Percentiles rank a stretch among this genome's conserved stretches.
phyloP scores from a whole-genome alignment of 2,797 vertebrate species.

The Ceyx erithaca region DNA sequence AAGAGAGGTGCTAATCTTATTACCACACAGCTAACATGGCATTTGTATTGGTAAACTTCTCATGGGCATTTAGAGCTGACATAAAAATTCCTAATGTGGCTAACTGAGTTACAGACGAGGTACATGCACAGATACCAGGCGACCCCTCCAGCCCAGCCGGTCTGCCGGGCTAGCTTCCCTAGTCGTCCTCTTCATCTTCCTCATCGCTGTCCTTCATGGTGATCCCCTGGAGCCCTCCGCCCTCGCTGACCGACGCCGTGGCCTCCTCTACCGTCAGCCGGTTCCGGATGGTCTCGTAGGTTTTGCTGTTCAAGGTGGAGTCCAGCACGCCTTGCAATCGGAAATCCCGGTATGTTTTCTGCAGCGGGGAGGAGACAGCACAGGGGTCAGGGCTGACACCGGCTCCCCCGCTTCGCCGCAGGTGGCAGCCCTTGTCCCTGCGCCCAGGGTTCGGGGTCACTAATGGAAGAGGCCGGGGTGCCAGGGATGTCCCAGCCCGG shows the following conservation, averaged over 20 bases:
- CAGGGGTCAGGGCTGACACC: background rate
- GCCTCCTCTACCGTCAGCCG: conserved; percentile 96
- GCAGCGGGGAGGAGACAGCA: background rate
- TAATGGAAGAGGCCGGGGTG: background rate
- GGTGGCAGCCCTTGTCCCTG: fast-evolving
- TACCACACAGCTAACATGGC: conserved; percentile 96
- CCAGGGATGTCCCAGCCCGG: background rate
- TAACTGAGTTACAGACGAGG: conserved; percentile 93
- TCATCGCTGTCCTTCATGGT: conserved; percentile 99
- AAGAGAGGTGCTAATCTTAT: conserved; percentile 93
- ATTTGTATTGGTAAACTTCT: conserved; percentile 92
- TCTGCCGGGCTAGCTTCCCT: conserved; percentile 76
- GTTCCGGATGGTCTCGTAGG: conserved; percentile 96
- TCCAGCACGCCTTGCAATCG: conserved; percentile 98
- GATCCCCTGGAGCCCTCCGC: conserved; percentile 94
- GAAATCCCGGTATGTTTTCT: conserved; percentile 99
- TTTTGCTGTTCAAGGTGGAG: conserved; percentile 98
- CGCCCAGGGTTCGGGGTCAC: fast-evolving
- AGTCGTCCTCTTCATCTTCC: conserved; percentile 93
- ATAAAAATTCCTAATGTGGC: conserved; percentile 95
- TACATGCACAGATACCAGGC: conserved; percentile 98
- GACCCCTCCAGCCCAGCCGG: conserved; percentile 78
- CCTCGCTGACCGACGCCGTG: conserved; percentile 93
- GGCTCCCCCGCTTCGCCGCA: background rate
- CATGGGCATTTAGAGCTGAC: conserved; percentile 94